phyloP scores from a whole-genome alignment of 1,140 invertebrate genomes.

The Drosophila sturtevanti region DNA sequence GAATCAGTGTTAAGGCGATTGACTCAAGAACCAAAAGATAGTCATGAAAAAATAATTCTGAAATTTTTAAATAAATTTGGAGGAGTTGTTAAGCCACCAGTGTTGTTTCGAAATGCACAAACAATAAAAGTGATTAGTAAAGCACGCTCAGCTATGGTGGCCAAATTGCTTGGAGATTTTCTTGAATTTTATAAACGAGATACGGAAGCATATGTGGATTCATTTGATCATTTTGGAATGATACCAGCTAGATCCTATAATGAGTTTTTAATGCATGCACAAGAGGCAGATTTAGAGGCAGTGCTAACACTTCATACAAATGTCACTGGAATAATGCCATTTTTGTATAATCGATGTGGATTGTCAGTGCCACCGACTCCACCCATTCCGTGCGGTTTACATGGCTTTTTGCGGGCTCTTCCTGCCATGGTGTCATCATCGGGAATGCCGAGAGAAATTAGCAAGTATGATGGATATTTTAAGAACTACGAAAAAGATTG shows the following conservation, averaged over 20 bases:
- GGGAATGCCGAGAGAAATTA: slow-evolving; percentile 53
- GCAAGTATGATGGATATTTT: slow-evolving; percentile 71
- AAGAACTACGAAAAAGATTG: slow-evolving; percentile 57
- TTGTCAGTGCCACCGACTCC: slow-evolving; percentile 70
- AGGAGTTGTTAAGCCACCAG: slow-evolving; percentile 89
- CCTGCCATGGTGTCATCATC: slow-evolving; percentile 69
- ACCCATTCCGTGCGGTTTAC: slow-evolving; percentile 77
- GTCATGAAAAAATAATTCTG: slow-evolving; percentile 88
- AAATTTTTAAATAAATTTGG: slow-evolving; percentile 93
- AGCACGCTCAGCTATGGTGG: slow-evolving; percentile 92
- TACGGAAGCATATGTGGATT: slow-evolving; percentile 89
- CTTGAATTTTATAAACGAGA: slow-evolving; percentile 94
- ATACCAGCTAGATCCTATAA: slow-evolving; percentile 85
- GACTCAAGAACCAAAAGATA: slow-evolving; percentile 85
- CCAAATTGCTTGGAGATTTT: slow-evolving; percentile 96
- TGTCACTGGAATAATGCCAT: slow-evolving; percentile 79
- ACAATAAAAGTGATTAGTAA: slow-evolving; percentile 87
- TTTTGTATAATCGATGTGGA: slow-evolving; percentile 78
- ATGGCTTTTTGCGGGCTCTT: slow-evolving; percentile 79
- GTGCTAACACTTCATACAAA: slow-evolving; percentile 78
- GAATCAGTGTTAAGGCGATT: slow-evolving; percentile 89
- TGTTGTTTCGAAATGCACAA: slow-evolving; percentile 83
- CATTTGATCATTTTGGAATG: slow-evolving; percentile 86
- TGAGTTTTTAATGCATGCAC: slow-evolving; percentile 84
- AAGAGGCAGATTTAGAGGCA: slow-evolving; percentile 75